Percentiles rank a stretch among this genome's conserved stretches.
phyloP scores from a whole-genome alignment of 2,797 vertebrate genomes.

The Garrulus glandarius region DNA sequence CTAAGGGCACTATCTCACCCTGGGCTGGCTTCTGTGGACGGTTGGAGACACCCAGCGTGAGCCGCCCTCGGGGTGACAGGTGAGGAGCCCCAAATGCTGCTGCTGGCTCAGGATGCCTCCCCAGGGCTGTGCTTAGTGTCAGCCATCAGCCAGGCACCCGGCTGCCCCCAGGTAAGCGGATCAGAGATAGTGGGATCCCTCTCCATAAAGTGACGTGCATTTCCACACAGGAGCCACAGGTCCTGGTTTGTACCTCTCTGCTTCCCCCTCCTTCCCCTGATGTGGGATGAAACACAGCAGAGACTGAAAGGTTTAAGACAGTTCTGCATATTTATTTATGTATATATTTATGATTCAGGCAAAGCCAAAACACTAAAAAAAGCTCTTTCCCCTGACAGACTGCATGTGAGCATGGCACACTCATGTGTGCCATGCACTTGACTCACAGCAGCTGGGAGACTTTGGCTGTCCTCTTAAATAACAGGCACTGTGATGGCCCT shows the following conservation, averaged over 20 bases:
- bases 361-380: neutral
- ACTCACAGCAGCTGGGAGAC: neutral
- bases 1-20: slow-evolving; percentile 17
- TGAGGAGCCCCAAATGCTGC: slow-evolving; percentile 30
- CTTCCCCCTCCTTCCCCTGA: neutral
- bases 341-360: neutral
- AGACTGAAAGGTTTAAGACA: neutral
- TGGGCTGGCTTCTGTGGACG: neutral
- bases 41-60: slow-evolving; percentile 51
- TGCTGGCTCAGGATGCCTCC: neutral
- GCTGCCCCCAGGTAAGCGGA: slow-evolving; percentile 9
- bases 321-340: neutral
- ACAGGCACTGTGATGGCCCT: fast-evolving
- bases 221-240: neutral
- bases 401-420: fast-evolving
- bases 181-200: slow-evolving; percentile 8
- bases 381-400: neutral
- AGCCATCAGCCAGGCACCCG: neutral
- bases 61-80: slow-evolving; percentile 52
- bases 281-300: neutral
- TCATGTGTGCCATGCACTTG: fast-evolving
- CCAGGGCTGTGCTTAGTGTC: slow-evolving; percentile 15
- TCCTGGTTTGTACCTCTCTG: neutral
- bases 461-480: neutral
- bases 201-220: neutral